phyloP scores from a whole-genome alignment of 2,797 vertebrate species.

The Staurois parvus region DNA sequence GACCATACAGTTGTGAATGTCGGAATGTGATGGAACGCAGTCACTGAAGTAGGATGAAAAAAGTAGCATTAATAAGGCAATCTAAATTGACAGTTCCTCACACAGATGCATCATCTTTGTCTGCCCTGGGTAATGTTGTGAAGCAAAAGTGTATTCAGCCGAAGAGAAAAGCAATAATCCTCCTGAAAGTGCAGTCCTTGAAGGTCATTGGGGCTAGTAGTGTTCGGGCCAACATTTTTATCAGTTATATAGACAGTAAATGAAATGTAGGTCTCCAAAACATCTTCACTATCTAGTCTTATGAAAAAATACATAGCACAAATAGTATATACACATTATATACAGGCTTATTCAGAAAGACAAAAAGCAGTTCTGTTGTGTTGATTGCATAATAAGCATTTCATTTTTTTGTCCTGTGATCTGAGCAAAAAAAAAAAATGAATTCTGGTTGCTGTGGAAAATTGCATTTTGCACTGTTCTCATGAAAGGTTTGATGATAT shows the following conservation, averaged over 20 bases:
- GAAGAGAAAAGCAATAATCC: slow-evolving; percentile 58
- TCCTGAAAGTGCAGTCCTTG: slow-evolving; percentile 46
- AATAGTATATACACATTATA: too few species aligned
- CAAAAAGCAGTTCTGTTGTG: too few species aligned
- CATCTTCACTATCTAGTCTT: background rate
- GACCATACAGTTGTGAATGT: slow-evolving; percentile 30
- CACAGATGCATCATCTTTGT: slow-evolving; percentile 59
- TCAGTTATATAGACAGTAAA: slow-evolving; percentile 21
- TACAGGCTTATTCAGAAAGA: too few species aligned
- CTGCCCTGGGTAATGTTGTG: slow-evolving; percentile 61
- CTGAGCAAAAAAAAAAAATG: too few species aligned
- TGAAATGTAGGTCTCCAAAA: slow-evolving; percentile 3
- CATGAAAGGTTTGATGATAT: too few species aligned
- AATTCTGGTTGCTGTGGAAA: too few species aligned
- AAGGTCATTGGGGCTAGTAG: slow-evolving; percentile 56
- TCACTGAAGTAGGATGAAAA: slow-evolving; percentile 50
- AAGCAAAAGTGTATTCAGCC: slow-evolving; percentile 58
- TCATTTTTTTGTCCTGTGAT: too few species aligned
- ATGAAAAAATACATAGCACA: too few species aligned
- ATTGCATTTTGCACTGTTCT: too few species aligned
- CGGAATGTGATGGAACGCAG: slow-evolving; percentile 41
- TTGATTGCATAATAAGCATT: too few species aligned
- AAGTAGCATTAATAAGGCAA: slow-evolving; percentile 56
- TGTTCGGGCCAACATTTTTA: slow-evolving; percentile 42
- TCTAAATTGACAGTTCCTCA: slow-evolving; percentile 60